Conservation (phyloP, 2,888 invertebrate species). For the Clusia tigrina region DNA sequence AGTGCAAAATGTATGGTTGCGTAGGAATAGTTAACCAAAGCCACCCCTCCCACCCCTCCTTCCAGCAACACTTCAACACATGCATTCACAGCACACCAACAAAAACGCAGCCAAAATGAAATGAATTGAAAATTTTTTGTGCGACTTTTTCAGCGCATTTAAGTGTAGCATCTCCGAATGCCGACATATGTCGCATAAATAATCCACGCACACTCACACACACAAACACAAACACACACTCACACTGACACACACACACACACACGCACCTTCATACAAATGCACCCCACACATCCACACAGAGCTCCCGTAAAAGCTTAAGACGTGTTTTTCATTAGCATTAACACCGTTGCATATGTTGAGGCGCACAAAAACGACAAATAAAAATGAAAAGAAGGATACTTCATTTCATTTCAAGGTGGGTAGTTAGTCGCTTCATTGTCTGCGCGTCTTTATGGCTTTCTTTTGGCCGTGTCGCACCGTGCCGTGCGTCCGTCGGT, state of each 20-base stretch:
- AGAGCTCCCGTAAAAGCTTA: too few species aligned
- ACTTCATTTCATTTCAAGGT: neutral
- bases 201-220: constrained; percentile 27
- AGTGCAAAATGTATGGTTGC: too few species aligned
- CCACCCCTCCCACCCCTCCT: neutral
- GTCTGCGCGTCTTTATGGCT: constrained; percentile 39
- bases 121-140: neutral
- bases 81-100: neutral
- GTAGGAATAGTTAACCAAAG: neutral
- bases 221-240: constrained; percentile 9
- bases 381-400: constrained; percentile 8
- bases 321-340: constrained; percentile 50
- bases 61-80: neutral
- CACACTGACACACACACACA: constrained; percentile 11
- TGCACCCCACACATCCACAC: too few species aligned
- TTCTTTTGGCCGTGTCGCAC: constrained; percentile 47
- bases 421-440: neutral
- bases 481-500: too few species aligned
- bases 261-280: constrained; percentile 30
- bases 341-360: constrained; percentile 41
- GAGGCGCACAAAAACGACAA: neutral
- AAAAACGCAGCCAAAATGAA: neutral
- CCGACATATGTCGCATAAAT: constrained; percentile 9
- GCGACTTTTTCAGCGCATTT: neutral
- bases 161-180: neutral